These are phyloP conservation scores for Hemibates koningsi DNA, from an alignment of 2,113 vertebrate genomes.

Conservation along the genomic window DNA sequence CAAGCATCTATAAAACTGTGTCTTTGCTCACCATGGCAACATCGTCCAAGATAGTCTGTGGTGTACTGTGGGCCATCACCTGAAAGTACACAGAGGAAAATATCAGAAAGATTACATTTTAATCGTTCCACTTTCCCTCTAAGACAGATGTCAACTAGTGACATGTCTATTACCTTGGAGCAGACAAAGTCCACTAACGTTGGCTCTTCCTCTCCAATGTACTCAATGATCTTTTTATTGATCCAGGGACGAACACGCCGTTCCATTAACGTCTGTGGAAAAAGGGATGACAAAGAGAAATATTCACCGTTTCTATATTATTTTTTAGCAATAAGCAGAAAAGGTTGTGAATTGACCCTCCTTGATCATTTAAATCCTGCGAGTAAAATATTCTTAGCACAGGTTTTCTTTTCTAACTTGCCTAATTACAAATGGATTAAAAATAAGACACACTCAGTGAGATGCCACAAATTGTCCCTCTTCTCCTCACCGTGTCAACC, in stretches of 20 bases:
- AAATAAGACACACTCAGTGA: neutral
- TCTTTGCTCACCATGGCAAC: slow-evolving; percentile 92
- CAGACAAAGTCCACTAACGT: slow-evolving; percentile 98
- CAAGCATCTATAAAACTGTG: neutral
- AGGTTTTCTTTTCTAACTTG: neutral
- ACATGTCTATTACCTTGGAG: slow-evolving; percentile 80
- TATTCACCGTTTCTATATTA: neutral
- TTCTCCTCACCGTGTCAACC: slow-evolving; percentile 87
- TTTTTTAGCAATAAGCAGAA: neutral
- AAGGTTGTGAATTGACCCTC: neutral
- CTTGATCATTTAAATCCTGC: neutral
- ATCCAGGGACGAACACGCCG: slow-evolving; percentile 96
- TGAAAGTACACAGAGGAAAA: slow-evolving; percentile 38
- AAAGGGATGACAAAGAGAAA: neutral
- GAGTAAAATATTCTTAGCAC: neutral
- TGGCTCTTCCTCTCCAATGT: slow-evolving; percentile 97
- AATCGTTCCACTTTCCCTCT: neutral
- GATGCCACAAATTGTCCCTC: neutral
- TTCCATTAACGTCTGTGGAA: slow-evolving; percentile 87
- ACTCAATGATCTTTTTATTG: slow-evolving; percentile 99
- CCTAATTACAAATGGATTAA: neutral
- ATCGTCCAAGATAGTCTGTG: slow-evolving; percentile 96
- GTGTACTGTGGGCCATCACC: slow-evolving; percentile 98
- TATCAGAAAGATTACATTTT: neutral
- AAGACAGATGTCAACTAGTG: neutral